Percentiles rank a stretch among this genome's conserved stretches.
Evolutionary conservation across 2,888 invertebrate genomes (phyloP).

Genomic region (Hartigia nigra): DNA sequence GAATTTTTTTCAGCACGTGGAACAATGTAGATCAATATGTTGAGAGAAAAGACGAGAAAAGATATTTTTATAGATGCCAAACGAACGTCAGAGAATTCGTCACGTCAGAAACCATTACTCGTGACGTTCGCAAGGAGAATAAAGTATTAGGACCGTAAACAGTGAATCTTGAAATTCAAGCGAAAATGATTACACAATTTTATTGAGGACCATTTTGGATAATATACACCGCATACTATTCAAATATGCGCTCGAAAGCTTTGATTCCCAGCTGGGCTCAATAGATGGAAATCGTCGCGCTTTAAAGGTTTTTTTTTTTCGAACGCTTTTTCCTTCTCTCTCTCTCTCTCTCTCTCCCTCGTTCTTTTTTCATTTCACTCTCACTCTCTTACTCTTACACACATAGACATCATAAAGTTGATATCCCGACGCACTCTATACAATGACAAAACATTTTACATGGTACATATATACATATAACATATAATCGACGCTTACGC

Average conservation of each 20-base stretch:
- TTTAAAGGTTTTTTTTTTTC: neutral
- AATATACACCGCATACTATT: neutral
- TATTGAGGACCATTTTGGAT: neutral
- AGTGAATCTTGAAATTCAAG: neutral
- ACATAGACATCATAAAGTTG: neutral
- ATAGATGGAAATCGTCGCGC: conserved; percentile 28
- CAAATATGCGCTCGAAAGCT: conserved; percentile 9
- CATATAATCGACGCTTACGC: neutral
- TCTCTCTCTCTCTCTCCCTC: no score
- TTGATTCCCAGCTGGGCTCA: conserved; percentile 35
- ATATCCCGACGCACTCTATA: neutral
- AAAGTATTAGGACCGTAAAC: no score
- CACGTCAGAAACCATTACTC: neutral
- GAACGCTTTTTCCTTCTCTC: neutral
- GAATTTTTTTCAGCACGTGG: neutral
- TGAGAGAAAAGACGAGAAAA: neutral
- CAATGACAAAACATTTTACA: neutral
- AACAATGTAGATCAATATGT: neutral
- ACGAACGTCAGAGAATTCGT: neutral
- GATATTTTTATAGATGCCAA: neutral
- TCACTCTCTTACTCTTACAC: neutral
- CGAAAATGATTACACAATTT: neutral
- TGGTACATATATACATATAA: no score
- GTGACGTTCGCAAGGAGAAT: neutral
- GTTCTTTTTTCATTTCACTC: no score